These are phyloP conservation scores for Elephas maximus DNA, from an alignment of 2,113 vertebrate genomes.

Conservation along the genomic window DNA sequence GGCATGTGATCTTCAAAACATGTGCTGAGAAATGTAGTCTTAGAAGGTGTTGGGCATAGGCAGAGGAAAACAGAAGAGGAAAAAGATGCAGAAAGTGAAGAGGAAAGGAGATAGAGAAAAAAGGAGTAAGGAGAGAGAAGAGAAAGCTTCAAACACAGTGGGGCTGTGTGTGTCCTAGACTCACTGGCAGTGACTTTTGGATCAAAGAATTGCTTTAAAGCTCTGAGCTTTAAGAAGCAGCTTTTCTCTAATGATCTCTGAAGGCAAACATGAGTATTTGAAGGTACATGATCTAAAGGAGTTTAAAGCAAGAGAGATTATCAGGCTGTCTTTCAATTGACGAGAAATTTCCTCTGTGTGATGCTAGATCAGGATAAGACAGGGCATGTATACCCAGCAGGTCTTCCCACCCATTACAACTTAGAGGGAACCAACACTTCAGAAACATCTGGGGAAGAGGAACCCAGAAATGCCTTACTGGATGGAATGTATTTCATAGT, in stretches of 20 bases:
- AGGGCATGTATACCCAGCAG: not conserved
- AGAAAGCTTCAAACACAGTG: not conserved
- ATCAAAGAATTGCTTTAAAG: constrained; percentile 42
- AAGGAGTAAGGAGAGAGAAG: not conserved
- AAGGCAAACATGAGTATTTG: constrained; percentile 46
- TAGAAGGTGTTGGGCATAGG: not conserved
- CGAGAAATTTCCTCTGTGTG: not conserved
- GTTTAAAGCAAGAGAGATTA: constrained; percentile 37
- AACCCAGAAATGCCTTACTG: not conserved
- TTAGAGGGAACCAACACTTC: not conserved
- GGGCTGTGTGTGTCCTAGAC: not conserved
- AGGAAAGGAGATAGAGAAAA: not conserved
- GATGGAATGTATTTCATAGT: constrained; percentile 50
- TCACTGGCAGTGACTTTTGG: not conserved
- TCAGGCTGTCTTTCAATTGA: not conserved
- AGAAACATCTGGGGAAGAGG: constrained; percentile 47
- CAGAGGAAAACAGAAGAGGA: not conserved
- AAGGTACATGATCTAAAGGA: constrained; percentile 3
- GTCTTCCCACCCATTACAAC: not conserved
- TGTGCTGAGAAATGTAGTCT: not conserved
- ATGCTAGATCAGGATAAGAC: not conserved
- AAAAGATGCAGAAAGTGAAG: not conserved
- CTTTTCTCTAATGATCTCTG: constrained; percentile 47
- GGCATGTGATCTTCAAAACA: not conserved
- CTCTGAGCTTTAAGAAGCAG: not conserved